Evolutionary conservation across 2,888 invertebrate species (phyloP).

Genomic region (Drosophila ezoana): DNA sequence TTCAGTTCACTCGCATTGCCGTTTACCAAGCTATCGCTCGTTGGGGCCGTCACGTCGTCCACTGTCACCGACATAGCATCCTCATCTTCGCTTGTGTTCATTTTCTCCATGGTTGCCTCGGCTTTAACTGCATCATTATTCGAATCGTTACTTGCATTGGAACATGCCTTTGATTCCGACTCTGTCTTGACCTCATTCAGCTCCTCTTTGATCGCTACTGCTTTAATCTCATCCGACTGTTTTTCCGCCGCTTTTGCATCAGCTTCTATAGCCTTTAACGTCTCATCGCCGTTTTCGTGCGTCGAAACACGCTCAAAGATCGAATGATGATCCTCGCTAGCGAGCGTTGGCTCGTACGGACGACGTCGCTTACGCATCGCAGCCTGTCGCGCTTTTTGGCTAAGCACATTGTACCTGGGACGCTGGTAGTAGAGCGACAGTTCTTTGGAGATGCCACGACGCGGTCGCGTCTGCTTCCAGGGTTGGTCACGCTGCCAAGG

Average conservation of each 20-base stretch:
- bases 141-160: constrained; percentile 29
- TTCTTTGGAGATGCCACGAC: constrained; percentile 90
- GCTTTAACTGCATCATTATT: constrained; percentile 25
- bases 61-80: constrained; percentile 50
- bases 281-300: constrained; percentile 69
- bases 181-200: constrained; percentile 27
- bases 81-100: constrained; percentile 81
- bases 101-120: constrained; percentile 68
- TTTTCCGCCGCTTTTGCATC: constrained; percentile 20
- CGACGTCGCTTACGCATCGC: constrained; percentile 87
- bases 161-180: constrained; percentile 19
- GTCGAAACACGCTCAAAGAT: constrained; percentile 52
- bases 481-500: constrained; percentile 96
- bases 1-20: constrained; percentile 53
- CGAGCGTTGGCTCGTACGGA: constrained; percentile 86
- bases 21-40: constrained; percentile 31
- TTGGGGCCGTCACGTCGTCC: constrained; percentile 34
- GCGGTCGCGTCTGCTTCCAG: constrained; percentile 93
- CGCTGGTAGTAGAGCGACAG: constrained; percentile 87
- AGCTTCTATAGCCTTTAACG: constrained; percentile 56
- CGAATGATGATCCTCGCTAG: constrained; percentile 43
- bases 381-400: constrained; percentile 68
- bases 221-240: constrained; percentile 45
- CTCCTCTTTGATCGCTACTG: constrained; percentile 54
- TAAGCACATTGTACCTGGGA: constrained; percentile 74